Base-by-base conservation (phyloP, 2,113 vertebrate species). In the Malaclemys terrapin region DNA sequence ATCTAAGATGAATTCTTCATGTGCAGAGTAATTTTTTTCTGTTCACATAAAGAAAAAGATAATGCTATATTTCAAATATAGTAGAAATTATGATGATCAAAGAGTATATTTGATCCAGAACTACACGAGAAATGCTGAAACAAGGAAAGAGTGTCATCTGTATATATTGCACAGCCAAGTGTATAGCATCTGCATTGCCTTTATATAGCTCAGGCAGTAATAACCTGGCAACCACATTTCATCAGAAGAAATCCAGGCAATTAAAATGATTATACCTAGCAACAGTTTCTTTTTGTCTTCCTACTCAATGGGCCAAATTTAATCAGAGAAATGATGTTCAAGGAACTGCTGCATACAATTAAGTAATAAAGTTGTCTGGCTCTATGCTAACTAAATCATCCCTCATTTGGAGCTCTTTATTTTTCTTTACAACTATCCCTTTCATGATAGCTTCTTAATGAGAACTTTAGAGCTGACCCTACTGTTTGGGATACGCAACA, bases 181-280 rank as follows among this genome's bases (percentile, higher is more conserved):
- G 69, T 24, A 92, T 53, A 93, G 95, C 92, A 96, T 95, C 95
- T 97, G 93, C 94, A 93, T 96, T 90, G 87, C 95, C 96, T 96
- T 88, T 97, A 85, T 96, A 98, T 95, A 94, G 87, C 94, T 94
- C 92, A 95, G 97, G 98, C 98, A 99, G 99, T 98, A 98, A 99
- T 98, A 98, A 98, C 98, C 98, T 98, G 98, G 98, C 98, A 99
- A 99, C 98, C 97, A 94, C 94, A 97, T 95, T 97, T 96, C 97
- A 98, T 22, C 91, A 96, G 94, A 93, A 97, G 95, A 98, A 98
- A 98, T 98, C 97, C 59, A 82, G 94, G 96, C 95, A 97, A 95
- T 97, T 98, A 97, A 97, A 98, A 97, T 97, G 9, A 95, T 94
- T 93, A 83, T 72, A 96, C 95, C 93, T 91, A 94, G 72, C 90